A percentile compares a stretch with the other conserved stretches of the same genome.
phyloP scores from a whole-genome alignment of 2,797 vertebrate genomes.

The Epinephelus coioides region DNA sequence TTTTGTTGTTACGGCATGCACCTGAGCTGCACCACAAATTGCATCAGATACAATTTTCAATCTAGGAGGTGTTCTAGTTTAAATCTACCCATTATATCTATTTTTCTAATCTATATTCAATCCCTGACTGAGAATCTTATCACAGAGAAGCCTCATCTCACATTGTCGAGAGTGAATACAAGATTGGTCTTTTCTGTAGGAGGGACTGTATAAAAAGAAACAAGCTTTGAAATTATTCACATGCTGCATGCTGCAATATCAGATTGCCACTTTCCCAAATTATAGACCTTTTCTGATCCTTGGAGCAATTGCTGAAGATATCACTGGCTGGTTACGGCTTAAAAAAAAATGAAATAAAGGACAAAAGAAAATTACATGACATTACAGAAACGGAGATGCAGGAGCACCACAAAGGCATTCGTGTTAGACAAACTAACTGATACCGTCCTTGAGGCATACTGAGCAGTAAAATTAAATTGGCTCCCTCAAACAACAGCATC shows the following conservation, averaged over 20 bases:
- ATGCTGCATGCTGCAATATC: conserved; percentile 3
- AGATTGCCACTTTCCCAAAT: conserved; percentile 18
- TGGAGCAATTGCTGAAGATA: conserved; percentile 12
- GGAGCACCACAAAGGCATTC: conserved; percentile 35
- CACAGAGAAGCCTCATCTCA: conserved; percentile 14
- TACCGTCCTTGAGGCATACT: conserved; percentile 59
- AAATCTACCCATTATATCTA: background rate
- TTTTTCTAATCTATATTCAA: conserved; percentile 18
- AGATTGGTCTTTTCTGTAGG: conserved; percentile 5
- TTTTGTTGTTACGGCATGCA: background rate
- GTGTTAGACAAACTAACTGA: conserved; percentile 43
- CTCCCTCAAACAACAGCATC: conserved; percentile 58
- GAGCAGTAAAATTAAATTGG: conserved; percentile 69
- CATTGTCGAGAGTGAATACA: background rate
- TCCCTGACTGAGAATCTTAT: conserved; percentile 30
- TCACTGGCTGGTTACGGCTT: conserved; percentile 33
- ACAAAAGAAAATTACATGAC: conserved; percentile 17
- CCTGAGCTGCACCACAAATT: conserved; percentile 8
- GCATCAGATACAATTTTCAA: conserved; percentile 15
- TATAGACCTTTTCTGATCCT: conserved; percentile 14
- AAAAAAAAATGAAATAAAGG: conserved; percentile 9
- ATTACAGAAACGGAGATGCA: conserved; percentile 30
- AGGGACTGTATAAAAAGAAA: conserved; percentile 6
- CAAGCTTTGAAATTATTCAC: conserved; percentile 7
- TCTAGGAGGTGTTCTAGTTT: background rate